These are phyloP conservation scores for Carettochelys insculpta DNA, from an alignment of 2,113 vertebrate species.

Conservation along the genomic window DNA sequence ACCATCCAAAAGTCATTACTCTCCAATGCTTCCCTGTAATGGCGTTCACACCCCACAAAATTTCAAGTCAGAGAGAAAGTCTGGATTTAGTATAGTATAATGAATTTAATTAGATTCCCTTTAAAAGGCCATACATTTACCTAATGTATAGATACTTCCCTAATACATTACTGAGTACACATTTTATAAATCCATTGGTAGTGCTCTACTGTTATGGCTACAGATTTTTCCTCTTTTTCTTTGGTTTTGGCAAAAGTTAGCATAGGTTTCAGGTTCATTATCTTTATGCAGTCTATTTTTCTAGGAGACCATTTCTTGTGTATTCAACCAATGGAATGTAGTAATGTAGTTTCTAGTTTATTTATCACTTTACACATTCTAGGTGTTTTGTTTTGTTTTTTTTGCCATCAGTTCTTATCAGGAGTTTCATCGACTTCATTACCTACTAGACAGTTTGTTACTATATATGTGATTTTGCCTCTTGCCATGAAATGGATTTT, in stretches of 20 bases:
- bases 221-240: neutral
- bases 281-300: neutral
- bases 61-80: neutral
- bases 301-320: neutral
- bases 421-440: neutral
- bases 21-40: neutral
- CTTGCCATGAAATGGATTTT: neutral
- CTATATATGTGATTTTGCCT: neutral
- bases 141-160: neutral
- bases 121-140: neutral
- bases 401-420: neutral
- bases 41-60: neutral
- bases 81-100: neutral
- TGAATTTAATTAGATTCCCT: neutral
- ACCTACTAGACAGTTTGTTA: neutral
- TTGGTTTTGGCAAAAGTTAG: neutral
- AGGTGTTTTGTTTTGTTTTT: too few species aligned
- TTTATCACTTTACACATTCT: neutral
- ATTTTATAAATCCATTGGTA: neutral
- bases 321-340: neutral
- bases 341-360: neutral
- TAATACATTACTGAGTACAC: accelerated
- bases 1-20: neutral
- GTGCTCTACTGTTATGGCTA: neutral
- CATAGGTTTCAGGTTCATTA: neutral